Conservation (phyloP, 2,888 invertebrate genomes). For the Dasysyrphus albostriatus region DNA sequence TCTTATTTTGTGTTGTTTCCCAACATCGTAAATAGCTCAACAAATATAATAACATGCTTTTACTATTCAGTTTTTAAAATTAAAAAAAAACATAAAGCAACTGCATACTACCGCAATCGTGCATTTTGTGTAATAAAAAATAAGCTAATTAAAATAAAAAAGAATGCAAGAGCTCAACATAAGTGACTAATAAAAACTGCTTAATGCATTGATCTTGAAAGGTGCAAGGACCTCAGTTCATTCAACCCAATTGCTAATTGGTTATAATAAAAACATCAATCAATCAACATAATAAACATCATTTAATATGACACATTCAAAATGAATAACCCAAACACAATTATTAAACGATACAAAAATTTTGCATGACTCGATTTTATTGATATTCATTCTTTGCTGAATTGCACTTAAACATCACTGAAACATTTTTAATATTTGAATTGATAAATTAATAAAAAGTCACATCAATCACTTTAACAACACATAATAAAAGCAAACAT, state of each 20-base stretch:
- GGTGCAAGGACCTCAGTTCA: background rate
- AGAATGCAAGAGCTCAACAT: background rate
- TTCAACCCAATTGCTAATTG: constrained; percentile 1
- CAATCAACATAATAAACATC: background rate
- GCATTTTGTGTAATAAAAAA: no score
- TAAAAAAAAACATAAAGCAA: no score
- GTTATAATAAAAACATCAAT: background rate
- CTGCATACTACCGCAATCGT: no score
- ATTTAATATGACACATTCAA: background rate
- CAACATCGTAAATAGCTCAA: no score
- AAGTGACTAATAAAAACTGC: background rate
- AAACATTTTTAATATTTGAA: constrained; percentile 6
- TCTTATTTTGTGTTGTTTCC: no score
- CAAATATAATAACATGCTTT: no score
- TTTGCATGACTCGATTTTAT: background rate
- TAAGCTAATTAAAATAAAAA: background rate
- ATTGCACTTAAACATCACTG: background rate
- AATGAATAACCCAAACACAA: background rate
- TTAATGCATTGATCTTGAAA: background rate
- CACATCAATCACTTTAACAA: background rate
- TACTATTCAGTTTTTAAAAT: no score
- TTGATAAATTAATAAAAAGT: background rate
- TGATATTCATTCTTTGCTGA: background rate
- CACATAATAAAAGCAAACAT: background rate
- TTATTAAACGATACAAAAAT: background rate